Evolutionary conservation across 2,113 vertebrate genomes (phyloP), one percentile per base, ranked within the genome.

Genomic region (Equus quagga): DNA sequence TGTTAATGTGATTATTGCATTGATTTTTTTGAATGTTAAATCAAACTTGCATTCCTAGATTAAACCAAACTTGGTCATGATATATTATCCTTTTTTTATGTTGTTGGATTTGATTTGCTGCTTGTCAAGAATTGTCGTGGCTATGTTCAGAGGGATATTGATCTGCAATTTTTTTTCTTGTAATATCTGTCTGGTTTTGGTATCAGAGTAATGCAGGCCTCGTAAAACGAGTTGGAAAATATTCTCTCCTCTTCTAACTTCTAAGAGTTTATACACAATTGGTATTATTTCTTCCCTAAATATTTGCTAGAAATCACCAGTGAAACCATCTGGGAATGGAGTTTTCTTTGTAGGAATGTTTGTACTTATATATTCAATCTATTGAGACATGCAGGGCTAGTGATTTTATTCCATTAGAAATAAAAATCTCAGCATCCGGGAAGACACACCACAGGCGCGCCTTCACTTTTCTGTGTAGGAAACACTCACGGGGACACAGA

Each of bases 71-170:
- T 86, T 80, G 58, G 19, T 76, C 58, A 36, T 44, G 41, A 79
- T 91, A 56, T 83, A 26, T 73, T 80, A 56, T 26, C 26, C 36
- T 19, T 58, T 89, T 46, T 70, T 58, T 49, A 79, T 33, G 24
- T n/a, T 88, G 36, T 60, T 92, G 26, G 33, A 56, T 62, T 85
- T 92, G 65, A 96, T 73, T 89, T 92, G 41, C 58, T 92, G 89
- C 85, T 89, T 89, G 41, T 69, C 44, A 56, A 69, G 18, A 44
- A 70, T 24, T 60, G 67, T 79, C 81, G 7, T 62, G 10, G 41
- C 73, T 75, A 33, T n/a, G 36, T 28, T 60, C 51, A 81, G 44
- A 82, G 33, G 31, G 14, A 49, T 67, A 54, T 75, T 84, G 41
- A 82, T 79, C 83, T 79, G 26, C n/a, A 79, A n/a, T 19, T 75